Conservation (phyloP, 1,140 invertebrate species). For the Penaeus japonicus region DNA sequence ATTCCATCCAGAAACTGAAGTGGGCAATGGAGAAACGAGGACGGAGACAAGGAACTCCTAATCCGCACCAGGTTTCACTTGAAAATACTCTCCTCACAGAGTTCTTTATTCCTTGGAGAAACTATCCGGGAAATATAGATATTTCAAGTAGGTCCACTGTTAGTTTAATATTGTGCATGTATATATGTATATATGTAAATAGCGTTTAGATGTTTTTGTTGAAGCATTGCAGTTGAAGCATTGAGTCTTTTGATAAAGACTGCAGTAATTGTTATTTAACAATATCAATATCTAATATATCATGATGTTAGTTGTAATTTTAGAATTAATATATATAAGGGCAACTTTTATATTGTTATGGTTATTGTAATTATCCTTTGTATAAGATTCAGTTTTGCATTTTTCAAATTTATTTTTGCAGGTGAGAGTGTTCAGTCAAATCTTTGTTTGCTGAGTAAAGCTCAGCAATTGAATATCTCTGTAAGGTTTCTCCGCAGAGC, state of each 20-base stretch:
- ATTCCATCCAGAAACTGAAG: conserved; percentile 6
- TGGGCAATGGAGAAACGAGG: not conserved
- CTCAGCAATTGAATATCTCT: not conserved
- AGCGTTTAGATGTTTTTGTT: no score
- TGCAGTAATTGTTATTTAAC: no score
- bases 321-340: no score
- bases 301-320: no score
- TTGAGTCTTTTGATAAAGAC: no score
- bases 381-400: no score
- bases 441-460: not conserved
- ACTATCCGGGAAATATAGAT: not conserved
- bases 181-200: no score
- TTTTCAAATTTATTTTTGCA: not conserved
- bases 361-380: no score
- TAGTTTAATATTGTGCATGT: not conserved
- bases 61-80: not conserved
- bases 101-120: conserved; percentile 7
- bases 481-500: not conserved
- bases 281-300: no score
- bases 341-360: no score
- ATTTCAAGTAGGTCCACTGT: not conserved
- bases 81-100: not conserved
- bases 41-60: not conserved
- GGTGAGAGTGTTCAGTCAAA: not conserved
- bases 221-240: no score